Percentiles rank a stretch among this genome's conserved stretches.
These are phyloP conservation scores for Microcaecilia unicolor DNA, from an alignment of 2,797 vertebrate species.

Conservation along the genomic window DNA sequence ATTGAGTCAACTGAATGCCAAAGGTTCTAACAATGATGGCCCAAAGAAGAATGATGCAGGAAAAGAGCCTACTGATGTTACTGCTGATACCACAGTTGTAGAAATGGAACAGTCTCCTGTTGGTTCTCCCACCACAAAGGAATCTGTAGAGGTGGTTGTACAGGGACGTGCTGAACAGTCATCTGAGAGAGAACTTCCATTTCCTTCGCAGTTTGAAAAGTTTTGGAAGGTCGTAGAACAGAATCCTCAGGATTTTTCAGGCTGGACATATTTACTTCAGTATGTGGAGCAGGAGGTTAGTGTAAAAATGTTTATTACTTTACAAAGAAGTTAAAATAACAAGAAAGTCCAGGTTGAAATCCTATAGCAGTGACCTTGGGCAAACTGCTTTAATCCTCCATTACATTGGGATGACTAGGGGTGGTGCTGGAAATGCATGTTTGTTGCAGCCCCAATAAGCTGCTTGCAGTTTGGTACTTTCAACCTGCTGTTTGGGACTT, in stretches of 20 bases:
- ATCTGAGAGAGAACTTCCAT: conserved; percentile 32
- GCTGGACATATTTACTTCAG: conserved; percentile 93
- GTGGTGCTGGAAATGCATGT: no score
- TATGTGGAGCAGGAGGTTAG: conserved; percentile 95
- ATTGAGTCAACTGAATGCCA: conserved; percentile 32
- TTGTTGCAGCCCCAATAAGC: no score
- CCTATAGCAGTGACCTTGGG: no score
- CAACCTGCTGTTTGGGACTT: no score
- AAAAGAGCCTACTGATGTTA: conserved; percentile 45
- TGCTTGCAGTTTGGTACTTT: no score
- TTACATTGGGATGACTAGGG: no score
- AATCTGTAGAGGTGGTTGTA: conserved; percentile 57
- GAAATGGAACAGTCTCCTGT: conserved; percentile 59
- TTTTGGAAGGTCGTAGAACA: conserved; percentile 84
- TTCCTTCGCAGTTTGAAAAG: conserved; percentile 85
- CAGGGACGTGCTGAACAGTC: conserved; percentile 34
- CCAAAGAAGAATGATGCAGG: conserved; percentile 15
- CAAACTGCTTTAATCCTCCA: no score
- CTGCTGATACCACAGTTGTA: conserved; percentile 55
- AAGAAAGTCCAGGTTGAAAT: no score
- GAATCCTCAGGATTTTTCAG: conserved; percentile 91
- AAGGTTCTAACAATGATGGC: conserved; percentile 21
- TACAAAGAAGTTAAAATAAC: no score
- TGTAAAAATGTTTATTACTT: not conserved
- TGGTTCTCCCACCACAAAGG: conserved; percentile 61